Evolutionary conservation across 2,888 invertebrate genomes (phyloP).

Genomic region (Odontocolon sp.): DNA sequence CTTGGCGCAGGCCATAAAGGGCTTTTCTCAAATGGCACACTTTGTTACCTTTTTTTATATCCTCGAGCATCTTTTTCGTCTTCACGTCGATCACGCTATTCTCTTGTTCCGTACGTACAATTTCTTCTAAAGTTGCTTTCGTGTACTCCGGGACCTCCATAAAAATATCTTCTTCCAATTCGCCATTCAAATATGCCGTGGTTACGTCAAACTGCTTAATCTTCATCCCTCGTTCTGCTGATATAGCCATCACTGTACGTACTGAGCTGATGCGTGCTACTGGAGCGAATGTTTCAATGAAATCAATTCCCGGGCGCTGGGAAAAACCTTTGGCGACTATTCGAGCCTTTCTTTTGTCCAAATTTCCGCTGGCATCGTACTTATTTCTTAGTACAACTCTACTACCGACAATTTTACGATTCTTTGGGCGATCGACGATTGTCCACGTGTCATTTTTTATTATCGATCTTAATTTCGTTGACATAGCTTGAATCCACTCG

Average conservation of each 20-base stretch:
- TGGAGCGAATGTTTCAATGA: constrained; percentile 56
- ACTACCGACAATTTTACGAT: constrained; percentile 34
- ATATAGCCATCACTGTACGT: constrained; percentile 24
- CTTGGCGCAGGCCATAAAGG: constrained; percentile 45
- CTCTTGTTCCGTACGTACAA: constrained; percentile 1
- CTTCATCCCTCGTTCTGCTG: constrained; percentile 2
- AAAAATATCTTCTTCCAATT: constrained; percentile 40
- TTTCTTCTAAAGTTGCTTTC: constrained; percentile 19
- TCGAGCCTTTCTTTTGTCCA: constrained; percentile 55
- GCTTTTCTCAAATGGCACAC: constrained; percentile 39
- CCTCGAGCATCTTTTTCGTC: constrained; percentile 15
- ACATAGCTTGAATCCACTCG: constrained; percentile 42
- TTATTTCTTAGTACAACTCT: constrained; percentile 51
- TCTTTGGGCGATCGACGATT: constrained; percentile 22
- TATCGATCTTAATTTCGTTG: constrained; percentile 34
- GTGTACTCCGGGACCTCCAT: constrained; percentile 42
- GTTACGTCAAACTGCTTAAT: constrained; percentile 35
- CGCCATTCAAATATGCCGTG: constrained; percentile 49
- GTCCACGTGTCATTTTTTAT: constrained; percentile 54
- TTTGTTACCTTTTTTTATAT: constrained; percentile 27
- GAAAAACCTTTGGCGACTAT: constrained; percentile 58
- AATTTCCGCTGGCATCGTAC: constrained; percentile 38
- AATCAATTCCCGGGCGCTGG: constrained; percentile 57
- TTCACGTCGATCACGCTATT: constrained; percentile 6
- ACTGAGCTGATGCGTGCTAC: constrained; percentile 40